Conservation (phyloP, 2,888 invertebrate genomes). For the Scaptomyza flava region DNA sequence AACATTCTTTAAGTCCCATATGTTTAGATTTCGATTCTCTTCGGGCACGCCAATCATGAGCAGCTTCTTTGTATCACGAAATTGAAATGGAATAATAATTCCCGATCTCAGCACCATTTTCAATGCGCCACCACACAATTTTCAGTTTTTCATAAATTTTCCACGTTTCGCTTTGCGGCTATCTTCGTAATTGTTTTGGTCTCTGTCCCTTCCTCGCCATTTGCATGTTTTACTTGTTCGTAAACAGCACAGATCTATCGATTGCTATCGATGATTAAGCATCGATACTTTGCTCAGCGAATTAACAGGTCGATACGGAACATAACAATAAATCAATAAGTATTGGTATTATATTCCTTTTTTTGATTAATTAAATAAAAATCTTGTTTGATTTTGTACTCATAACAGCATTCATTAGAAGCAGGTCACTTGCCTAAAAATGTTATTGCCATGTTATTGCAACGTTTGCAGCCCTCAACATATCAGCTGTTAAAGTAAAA, state of each 20-base stretch:
- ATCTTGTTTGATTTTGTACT: background rate
- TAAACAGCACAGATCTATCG: constrained; percentile 60
- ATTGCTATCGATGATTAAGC: constrained; percentile 36
- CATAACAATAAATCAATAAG: background rate
- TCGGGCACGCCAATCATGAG: constrained; percentile 79
- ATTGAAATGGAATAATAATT: constrained; percentile 83
- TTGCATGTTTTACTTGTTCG: constrained; percentile 71
- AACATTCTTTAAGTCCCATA: constrained; percentile 82
- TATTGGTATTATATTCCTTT: background rate
- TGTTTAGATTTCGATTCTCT: constrained; percentile 76
- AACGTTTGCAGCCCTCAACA: constrained; percentile 17
- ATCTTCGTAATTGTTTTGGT: constrained; percentile 78
- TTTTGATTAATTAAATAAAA: background rate
- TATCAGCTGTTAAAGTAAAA: constrained; percentile 30
- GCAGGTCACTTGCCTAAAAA: background rate
- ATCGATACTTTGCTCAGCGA: constrained; percentile 13
- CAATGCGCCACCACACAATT: constrained; percentile 69
- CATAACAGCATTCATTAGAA: background rate
- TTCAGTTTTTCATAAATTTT: constrained; percentile 78
- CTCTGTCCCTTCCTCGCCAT: constrained; percentile 67
- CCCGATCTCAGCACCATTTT: constrained; percentile 82
- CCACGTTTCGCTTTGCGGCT: constrained; percentile 67
- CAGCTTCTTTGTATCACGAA: constrained; percentile 81
- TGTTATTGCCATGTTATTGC: background rate
- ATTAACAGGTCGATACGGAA: background rate